Conservation (phyloP, 2,888 invertebrate genomes). For the Idaea dimidiata region DNA sequence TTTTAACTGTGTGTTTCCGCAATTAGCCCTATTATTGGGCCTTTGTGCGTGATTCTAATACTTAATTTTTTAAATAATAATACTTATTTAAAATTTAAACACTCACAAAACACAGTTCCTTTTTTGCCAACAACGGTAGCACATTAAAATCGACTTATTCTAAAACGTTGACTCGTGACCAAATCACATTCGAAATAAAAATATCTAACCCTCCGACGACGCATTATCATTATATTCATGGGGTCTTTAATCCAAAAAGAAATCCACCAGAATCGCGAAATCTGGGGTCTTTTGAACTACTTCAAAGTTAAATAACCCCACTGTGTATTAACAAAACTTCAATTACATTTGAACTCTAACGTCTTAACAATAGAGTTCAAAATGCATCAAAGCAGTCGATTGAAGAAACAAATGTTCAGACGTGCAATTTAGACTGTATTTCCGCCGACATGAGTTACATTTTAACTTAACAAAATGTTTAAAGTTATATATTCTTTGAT, state of each 20-base stretch:
- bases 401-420: conserved; percentile 71
- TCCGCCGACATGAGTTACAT: conserved; percentile 80
- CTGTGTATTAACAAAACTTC: conserved; percentile 35
- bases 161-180: conserved; percentile 46
- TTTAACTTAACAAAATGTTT: conserved; percentile 80
- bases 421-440: conserved; percentile 80
- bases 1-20: too few relatives aligned
- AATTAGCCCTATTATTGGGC: too few relatives aligned
- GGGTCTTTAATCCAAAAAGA: conserved; percentile 79
- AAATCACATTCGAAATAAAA: conserved; percentile 61
- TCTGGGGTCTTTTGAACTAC: conserved; percentile 78
- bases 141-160: neutral
- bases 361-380: conserved; percentile 39
- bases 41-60: too few relatives aligned
- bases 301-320: conserved; percentile 78
- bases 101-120: neutral
- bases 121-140: neutral
- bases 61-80: too few relatives aligned
- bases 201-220: conserved; percentile 59
- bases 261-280: conserved; percentile 76
- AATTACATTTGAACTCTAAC: conserved; percentile 44
- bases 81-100: neutral
- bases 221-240: conserved; percentile 80
- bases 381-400: conserved; percentile 40
- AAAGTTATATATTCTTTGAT: conserved; percentile 65